Conservation (phyloP, 2,797 vertebrate species). For the Microtus californicus region DNA sequence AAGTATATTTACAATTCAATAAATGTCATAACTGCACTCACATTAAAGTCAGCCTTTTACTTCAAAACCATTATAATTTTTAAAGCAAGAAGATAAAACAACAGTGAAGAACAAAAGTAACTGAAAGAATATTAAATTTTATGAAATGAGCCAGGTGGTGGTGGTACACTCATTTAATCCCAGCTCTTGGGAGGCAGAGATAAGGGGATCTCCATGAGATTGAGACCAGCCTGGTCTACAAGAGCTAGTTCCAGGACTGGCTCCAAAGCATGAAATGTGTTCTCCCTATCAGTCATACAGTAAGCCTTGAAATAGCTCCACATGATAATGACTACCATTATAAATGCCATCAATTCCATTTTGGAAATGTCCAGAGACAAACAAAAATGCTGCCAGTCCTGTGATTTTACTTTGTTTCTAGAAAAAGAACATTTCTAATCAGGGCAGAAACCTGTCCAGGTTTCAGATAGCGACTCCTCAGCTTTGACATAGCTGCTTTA, state of each 20-base stretch:
- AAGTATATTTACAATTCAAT: background rate
- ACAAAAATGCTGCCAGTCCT: background rate
- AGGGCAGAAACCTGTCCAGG: conserved; percentile 40
- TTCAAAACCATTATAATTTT: background rate
- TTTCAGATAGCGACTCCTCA: conserved; percentile 65
- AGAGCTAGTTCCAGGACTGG: too few species aligned
- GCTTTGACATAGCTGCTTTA: conserved; percentile 77
- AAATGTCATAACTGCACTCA: background rate
- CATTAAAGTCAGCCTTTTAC: background rate
- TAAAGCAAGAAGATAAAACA: background rate
- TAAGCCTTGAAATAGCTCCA: background rate
- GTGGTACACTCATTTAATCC: too few species aligned
- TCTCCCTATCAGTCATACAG: background rate
- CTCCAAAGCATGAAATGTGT: background rate
- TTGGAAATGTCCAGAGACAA: background rate
- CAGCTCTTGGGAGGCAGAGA: too few species aligned
- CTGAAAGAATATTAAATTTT: background rate
- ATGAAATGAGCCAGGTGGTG: background rate
- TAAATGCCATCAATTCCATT: background rate
- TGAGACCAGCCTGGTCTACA: too few species aligned
- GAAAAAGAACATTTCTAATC: conserved; percentile 53
- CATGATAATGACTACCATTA: background rate
- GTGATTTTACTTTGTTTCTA: conserved; percentile 41
- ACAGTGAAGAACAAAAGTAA: background rate
- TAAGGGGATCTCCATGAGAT: too few species aligned